Evolutionary conservation across 1,140 invertebrate genomes (phyloP).

Genomic region (Habropoda laboriosa): DNA sequence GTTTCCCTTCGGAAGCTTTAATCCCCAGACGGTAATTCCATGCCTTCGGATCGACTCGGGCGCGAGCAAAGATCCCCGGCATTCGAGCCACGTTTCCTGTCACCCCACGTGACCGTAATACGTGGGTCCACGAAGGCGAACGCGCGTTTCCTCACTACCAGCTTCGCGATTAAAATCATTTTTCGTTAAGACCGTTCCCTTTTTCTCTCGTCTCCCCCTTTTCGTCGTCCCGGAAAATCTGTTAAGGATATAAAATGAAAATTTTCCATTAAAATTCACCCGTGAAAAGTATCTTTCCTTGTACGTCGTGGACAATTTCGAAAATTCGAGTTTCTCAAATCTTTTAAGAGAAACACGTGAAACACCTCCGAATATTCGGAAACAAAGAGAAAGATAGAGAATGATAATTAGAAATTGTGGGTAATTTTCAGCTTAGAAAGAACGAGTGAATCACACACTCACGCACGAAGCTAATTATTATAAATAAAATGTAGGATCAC

Average conservation of each 20-base stretch:
- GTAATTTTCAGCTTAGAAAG: too few relatives aligned
- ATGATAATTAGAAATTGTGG: too few relatives aligned
- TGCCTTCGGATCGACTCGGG: constrained; percentile 15
- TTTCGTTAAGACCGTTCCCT: constrained; percentile 37
- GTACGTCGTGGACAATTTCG: background rate
- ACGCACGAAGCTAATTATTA: too few relatives aligned
- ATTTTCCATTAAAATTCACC: background rate
- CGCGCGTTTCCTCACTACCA: background rate
- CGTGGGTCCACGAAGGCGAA: background rate
- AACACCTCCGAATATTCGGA: too few relatives aligned
- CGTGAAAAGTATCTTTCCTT: background rate
- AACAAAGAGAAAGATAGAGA: too few relatives aligned
- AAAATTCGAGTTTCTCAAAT: too few relatives aligned
- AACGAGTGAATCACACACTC: too few relatives aligned
- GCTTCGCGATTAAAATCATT: constrained; percentile 55
- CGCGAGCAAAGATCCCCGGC: background rate
- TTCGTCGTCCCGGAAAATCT: background rate
- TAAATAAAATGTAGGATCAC: too few relatives aligned
- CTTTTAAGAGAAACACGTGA: too few relatives aligned
- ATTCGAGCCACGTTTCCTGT: constrained; percentile 54
- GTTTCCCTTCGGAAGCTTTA: constrained; percentile 2
- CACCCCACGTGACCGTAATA: constrained; percentile 58
- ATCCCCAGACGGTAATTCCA: constrained; percentile 28
- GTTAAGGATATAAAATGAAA: constrained; percentile 33
- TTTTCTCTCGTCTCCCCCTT: too few relatives aligned